Evolutionary conservation across 2,888 invertebrate species (phyloP).

Genomic region (Steinernema carpocapsae): DNA sequence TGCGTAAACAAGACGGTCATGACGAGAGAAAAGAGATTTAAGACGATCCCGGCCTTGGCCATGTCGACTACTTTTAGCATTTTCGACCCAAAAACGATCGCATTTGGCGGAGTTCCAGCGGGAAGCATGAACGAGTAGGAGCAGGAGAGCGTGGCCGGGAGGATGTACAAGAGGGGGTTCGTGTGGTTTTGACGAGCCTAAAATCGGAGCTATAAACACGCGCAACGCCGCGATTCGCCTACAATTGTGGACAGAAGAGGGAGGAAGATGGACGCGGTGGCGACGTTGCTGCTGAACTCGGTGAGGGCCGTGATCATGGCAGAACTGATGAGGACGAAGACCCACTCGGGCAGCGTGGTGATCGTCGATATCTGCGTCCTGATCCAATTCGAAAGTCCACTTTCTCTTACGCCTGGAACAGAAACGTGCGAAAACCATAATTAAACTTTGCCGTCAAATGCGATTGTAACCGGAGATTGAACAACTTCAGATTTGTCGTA

Average conservation of each 20-base stretch:
- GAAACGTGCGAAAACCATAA: too few relatives aligned
- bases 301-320: slow-evolving; percentile 50
- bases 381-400: slow-evolving; percentile 46
- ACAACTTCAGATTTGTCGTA: too few relatives aligned
- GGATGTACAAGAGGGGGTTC: slow-evolving; percentile 52
- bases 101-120: slow-evolving; percentile 62
- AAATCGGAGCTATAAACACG: background rate
- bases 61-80: slow-evolving; percentile 54
- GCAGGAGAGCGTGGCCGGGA: slow-evolving; percentile 54
- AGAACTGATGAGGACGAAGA: slow-evolving; percentile 43
- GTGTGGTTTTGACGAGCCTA: slow-evolving; percentile 37
- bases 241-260: slow-evolving; percentile 77
- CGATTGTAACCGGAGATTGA: too few relatives aligned
- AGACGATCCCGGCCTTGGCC: slow-evolving; percentile 78
- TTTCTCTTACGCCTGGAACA: slow-evolving; percentile 47
- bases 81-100: slow-evolving; percentile 56
- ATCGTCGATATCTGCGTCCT: slow-evolving; percentile 39
- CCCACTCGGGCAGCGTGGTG: slow-evolving; percentile 41
- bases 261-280: slow-evolving; percentile 72
- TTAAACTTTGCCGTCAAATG: too few relatives aligned
- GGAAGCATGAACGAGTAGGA: slow-evolving; percentile 62
- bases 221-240: background rate
- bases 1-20: slow-evolving; percentile 79
- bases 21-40: slow-evolving; percentile 79
- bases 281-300: slow-evolving; percentile 52